Conservation (phyloP, 2,888 invertebrate species). For the Girardia tigrina region DNA sequence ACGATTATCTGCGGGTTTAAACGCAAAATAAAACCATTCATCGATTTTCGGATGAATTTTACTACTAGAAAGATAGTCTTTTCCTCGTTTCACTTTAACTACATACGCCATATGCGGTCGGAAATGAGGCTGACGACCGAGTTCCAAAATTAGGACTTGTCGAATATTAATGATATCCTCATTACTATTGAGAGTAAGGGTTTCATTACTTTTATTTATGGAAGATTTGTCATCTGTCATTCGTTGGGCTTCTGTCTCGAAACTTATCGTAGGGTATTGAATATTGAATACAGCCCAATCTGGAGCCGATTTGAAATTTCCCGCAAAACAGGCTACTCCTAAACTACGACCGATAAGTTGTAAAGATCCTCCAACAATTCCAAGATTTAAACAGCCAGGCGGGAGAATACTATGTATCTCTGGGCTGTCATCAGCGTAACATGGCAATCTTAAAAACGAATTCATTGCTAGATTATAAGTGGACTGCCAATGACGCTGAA, state of each 20-base stretch:
- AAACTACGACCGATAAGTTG: slow-evolving; percentile 25
- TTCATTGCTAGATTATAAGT: neutral
- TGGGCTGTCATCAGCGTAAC: neutral
- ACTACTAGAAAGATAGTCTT: slow-evolving; percentile 3
- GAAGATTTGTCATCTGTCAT: neutral
- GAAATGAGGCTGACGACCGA: slow-evolving; percentile 32
- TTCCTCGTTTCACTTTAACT: slow-evolving; percentile 26
- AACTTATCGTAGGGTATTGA: slow-evolving; percentile 31
- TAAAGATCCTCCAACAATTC: slow-evolving; percentile 32
- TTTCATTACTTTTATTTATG: neutral
- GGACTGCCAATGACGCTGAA: slow-evolving; percentile 33
- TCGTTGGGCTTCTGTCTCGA: slow-evolving; percentile 32
- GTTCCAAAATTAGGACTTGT: slow-evolving; percentile 35
- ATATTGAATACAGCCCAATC: slow-evolving; percentile 35
- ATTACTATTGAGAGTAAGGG: neutral
- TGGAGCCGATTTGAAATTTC: slow-evolving; percentile 31
- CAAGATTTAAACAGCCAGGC: slow-evolving; percentile 3
- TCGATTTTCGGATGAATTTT: slow-evolving; percentile 21
- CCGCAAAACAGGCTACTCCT: slow-evolving; percentile 33
- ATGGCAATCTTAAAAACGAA: neutral
- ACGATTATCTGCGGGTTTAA: slow-evolving; percentile 30
- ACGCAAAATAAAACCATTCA: slow-evolving; percentile 29
- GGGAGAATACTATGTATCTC: neutral
- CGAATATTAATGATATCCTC: slow-evolving; percentile 28
- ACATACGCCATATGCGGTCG: slow-evolving; percentile 34